Evolutionary conservation across 1,140 invertebrate genomes (phyloP).

Genomic region (Zaprionus ghesquierei): DNA sequence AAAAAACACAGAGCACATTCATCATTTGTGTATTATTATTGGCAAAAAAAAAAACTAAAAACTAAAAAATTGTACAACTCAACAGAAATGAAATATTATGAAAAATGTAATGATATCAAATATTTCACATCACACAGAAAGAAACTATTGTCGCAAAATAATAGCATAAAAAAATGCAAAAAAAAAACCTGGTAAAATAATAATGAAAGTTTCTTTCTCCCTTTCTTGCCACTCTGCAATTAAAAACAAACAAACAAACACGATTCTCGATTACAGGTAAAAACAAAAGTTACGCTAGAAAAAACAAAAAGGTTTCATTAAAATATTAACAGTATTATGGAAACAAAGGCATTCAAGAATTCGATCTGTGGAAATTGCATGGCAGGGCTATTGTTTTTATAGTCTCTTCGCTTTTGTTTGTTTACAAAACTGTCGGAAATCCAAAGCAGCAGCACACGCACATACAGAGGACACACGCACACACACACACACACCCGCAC

Average conservation of each 20-base stretch:
- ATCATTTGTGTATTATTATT: too few relatives aligned
- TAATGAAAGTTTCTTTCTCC: too few relatives aligned
- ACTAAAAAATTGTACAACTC: too few relatives aligned
- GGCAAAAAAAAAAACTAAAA: too few relatives aligned
- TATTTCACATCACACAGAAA: neutral
- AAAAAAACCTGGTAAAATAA: neutral
- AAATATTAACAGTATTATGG: neutral
- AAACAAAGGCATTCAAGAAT: constrained; percentile 16
- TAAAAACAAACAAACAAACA: too few relatives aligned
- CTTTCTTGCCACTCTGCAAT: too few relatives aligned
- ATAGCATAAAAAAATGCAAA: neutral
- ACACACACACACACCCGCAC: neutral
- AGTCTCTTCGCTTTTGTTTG: constrained; percentile 54
- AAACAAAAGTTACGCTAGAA: neutral
- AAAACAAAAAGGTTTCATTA: neutral
- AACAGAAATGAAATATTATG: too few relatives aligned
- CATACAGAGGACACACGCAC: neutral
- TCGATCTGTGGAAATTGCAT: constrained; percentile 20
- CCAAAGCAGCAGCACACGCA: neutral
- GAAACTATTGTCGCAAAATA: neutral
- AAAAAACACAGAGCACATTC: too few relatives aligned
- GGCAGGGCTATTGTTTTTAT: constrained; percentile 27
- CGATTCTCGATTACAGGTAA: neutral
- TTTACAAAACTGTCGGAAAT: constrained; percentile 56
- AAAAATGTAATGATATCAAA: neutral